Conservation (phyloP, 2,888 invertebrate species). For the Orchestes rusci region DNA sequence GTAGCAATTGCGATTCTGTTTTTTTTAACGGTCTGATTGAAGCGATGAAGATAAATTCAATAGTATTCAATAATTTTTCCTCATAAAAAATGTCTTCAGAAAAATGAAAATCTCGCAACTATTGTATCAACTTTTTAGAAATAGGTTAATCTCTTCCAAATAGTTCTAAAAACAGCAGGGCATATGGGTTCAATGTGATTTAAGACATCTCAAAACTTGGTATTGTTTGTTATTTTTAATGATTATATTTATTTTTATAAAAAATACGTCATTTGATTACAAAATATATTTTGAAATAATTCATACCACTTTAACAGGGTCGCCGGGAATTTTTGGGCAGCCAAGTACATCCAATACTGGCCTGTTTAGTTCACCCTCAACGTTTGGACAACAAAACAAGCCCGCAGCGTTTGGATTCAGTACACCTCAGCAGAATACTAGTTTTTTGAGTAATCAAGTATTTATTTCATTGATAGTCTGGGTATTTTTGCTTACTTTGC, state of each 20-base stretch:
- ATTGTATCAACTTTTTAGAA: too few relatives aligned
- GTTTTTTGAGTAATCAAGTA: slow-evolving; percentile 49
- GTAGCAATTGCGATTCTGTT: too few relatives aligned
- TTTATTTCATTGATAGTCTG: neutral
- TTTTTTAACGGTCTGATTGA: too few relatives aligned
- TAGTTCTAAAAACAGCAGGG: too few relatives aligned
- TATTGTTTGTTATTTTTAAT: too few relatives aligned
- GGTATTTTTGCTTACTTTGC: neutral
- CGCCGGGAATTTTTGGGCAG: slow-evolving; percentile 20
- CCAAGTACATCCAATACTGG: slow-evolving; percentile 41
- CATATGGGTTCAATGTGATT: too few relatives aligned
- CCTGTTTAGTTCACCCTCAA: slow-evolving; percentile 56
- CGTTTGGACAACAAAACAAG: slow-evolving; percentile 50
- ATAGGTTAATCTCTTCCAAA: too few relatives aligned
- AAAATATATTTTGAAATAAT: neutral
- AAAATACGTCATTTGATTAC: neutral
- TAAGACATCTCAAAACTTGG: too few relatives aligned
- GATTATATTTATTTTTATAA: neutral
- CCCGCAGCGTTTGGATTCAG: slow-evolving; percentile 56
- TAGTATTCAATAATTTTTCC: too few relatives aligned
- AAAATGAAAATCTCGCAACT: too few relatives aligned
- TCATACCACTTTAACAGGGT: slow-evolving; percentile 5
- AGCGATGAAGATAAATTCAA: too few relatives aligned
- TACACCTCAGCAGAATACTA: slow-evolving; percentile 30
- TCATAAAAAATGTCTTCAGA: too few relatives aligned